These are phyloP conservation scores for Drosophila cardini DNA, from an alignment of 1,140 invertebrate genomes.

Conservation along the genomic window DNA sequence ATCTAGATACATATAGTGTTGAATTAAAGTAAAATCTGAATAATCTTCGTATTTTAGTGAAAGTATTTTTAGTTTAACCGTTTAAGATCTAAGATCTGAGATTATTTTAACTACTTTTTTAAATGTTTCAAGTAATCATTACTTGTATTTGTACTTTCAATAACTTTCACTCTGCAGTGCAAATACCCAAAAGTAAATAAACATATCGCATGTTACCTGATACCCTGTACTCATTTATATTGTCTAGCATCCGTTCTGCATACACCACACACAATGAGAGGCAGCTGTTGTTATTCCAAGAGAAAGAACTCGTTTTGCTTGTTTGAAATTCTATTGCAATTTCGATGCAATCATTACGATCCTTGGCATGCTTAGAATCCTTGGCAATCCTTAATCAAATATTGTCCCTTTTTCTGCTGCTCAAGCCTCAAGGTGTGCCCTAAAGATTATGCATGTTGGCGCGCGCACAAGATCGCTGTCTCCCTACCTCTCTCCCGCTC, in stretches of 20 bases:
- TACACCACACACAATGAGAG: constrained; percentile 36
- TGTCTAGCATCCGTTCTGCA: constrained; percentile 45
- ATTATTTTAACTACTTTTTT: no score
- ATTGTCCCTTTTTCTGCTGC: constrained; percentile 44
- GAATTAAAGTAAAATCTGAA: no score
- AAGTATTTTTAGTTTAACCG: no score
- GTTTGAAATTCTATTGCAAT: constrained; percentile 56
- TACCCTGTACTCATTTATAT: constrained; percentile 23
- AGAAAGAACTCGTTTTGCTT: constrained; percentile 30
- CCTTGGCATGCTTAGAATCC: constrained; percentile 11
- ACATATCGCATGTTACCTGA: constrained; percentile 42
- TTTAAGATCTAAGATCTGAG: no score
- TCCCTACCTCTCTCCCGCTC: neutral
- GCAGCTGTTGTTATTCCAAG: constrained; percentile 53
- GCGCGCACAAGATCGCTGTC: constrained; percentile 23
- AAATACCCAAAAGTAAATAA: constrained; percentile 49
- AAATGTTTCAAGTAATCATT: no score
- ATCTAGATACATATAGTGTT: no score
- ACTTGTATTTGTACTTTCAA: neutral
- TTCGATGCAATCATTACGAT: constrained; percentile 52
- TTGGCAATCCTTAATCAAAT: constrained; percentile 53
- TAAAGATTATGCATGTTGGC: constrained; percentile 70
- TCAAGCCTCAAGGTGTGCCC: constrained; percentile 55
- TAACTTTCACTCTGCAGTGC: constrained; percentile 53
- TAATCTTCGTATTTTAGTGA: no score